Evolutionary conservation across 1,140 invertebrate genomes (phyloP), one percentile per base, ranked within the genome.

Genomic region (Megalopta genalis): DNA sequence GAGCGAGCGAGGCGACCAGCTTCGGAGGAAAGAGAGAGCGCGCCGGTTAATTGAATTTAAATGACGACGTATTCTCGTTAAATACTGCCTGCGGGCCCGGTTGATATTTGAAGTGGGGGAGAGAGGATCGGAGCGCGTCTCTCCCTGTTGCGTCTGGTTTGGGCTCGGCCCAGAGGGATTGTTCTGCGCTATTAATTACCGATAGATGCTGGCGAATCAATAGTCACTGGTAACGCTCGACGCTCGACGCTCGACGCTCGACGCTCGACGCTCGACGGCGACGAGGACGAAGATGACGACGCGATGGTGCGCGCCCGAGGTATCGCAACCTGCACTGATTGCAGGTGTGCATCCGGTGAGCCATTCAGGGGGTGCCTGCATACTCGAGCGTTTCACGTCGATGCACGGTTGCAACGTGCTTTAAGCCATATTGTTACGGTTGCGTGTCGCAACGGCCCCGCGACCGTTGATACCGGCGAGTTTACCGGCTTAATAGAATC

Each of bases 291-390:
- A 5, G 49, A 52, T 5, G 16, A 52, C 49, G 49, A 52, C 16
- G 32, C 0, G 49, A 57, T 7, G 59, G 57, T 71, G 25, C 32
- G 63, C 84, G 81, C 71, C 85, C 80, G 78, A 49, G 52, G 63
- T 64, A 76, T 62, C 60, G 85, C 81, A 84, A 87, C 75, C 82
- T 69, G 78, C 52, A 75, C 73, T 78, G 78, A 84, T 81, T 54
- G 68, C 67, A 83, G 75, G 78, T 84, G 75, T 79, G 78, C 82
- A 87, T 87, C 81, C 85, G 84, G 81, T 68, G 60, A 83, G 71
- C 85, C 81, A 86, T 78, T 82, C 82, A 77, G 77, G 64, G 81
- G 71, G 86, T 87, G 71, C 62, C 76, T 82, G 68, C 82, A 82
- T 63, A 52, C 42, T 72, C 69, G 76, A 79, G 54, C 68, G 74